These are phyloP conservation scores for Axea sp. DNA, from an alignment of 2,888 invertebrate species.

Conservation along the genomic window DNA sequence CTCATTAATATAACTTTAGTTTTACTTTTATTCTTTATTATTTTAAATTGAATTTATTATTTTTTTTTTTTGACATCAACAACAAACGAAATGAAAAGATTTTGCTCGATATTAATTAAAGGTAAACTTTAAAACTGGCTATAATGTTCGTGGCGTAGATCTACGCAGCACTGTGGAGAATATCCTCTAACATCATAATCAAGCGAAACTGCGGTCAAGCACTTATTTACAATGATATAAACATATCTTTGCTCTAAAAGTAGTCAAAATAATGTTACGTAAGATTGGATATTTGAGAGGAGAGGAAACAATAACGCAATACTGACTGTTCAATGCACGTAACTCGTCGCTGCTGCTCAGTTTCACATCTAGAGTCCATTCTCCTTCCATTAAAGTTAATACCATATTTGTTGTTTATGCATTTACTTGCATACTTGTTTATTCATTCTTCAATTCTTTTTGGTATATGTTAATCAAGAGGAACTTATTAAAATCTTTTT, in stretches of 20 bases:
- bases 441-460: constrained; percentile 54
- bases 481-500: constrained; percentile 65
- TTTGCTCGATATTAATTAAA: constrained; percentile 17
- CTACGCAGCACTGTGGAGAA: constrained; percentile 29
- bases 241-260: constrained; percentile 33
- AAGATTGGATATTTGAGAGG: constrained; percentile 37
- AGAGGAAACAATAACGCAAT: constrained; percentile 60
- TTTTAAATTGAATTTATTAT: constrained; percentile 14
- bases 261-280: constrained; percentile 45
- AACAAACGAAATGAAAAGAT: constrained; percentile 9
- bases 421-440: constrained; percentile 6
- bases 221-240: constrained; percentile 54
- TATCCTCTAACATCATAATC: constrained; percentile 40
- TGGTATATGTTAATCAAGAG: constrained; percentile 68
- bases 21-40: constrained; percentile 4
- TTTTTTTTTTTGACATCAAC: constrained; percentile 29
- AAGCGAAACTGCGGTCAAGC: constrained; percentile 54
- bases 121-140: too few species aligned
- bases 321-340: constrained; percentile 66
- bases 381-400: constrained; percentile 32
- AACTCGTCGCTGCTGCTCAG: constrained; percentile 57
- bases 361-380: constrained; percentile 40
- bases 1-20: constrained; percentile 16
- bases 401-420: constrained; percentile 20
- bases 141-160: constrained; percentile 13